Base-by-base conservation (phyloP, 2,113 vertebrate species). In the Meriones unguiculatus region DNA sequence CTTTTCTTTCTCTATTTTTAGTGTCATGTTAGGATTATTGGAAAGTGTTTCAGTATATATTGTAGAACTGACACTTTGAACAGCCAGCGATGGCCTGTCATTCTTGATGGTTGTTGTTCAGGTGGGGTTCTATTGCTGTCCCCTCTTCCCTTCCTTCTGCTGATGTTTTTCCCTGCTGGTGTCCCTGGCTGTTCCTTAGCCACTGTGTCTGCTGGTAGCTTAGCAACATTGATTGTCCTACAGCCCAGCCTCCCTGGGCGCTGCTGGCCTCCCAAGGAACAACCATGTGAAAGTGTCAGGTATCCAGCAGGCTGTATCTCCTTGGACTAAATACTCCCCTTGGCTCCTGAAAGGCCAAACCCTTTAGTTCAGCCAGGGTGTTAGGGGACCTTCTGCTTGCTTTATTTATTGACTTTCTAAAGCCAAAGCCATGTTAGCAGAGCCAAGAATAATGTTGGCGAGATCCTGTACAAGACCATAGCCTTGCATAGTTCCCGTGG, bases 391-490 rank as follows among this genome's bases (percentile, higher is more conserved):
- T 96, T 78, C 88, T 95, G 85, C 97, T 94, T 94, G 67, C 70
- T 95, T 94, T 97, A 96, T 97, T 97, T 96, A 95, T 96, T 97
- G 96, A 92, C 94, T 95, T 96, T 96, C 82, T 85, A 90, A 96
- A 97, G 93, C 92, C 97, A 97, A 95, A 97, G 50, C 73, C 87
- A 52, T 80, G 62, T 89, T 78, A 91, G 59, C 69, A 94, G 82
- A 96, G 97, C 95, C 97, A 97, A 97, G 96, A 97, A 97, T 94
- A 96, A 97, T 10, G 92, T 78, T 96, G 90, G 69, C 64, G 67
- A 82, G 95, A 93, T 82, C 87, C 91, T 84, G 76, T 82, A 87
- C 78, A 57, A 72, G 96, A 95, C 75, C 73, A n/a, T 80, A 73
- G 22, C 86, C 81, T 93, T 91, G 95, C n/a, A 3, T 20, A 15